Evolutionary conservation across 2,113 vertebrate genomes (phyloP), one percentile per base, ranked within the genome.

Genomic region (Gadus chalcogrammus): DNA sequence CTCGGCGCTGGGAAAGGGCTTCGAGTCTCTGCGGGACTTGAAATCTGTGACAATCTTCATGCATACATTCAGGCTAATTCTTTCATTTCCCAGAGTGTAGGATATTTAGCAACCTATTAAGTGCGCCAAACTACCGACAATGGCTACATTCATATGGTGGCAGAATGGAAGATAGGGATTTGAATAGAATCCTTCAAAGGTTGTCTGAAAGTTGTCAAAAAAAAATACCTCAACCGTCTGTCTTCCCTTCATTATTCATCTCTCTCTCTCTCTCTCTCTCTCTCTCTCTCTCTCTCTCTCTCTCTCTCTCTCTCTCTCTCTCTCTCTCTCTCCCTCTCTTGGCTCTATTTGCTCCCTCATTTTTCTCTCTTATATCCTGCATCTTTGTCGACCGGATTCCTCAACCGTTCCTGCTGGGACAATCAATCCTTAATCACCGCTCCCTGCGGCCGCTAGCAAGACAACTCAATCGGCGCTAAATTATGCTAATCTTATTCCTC

Each of bases 401-500:
- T 52, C 68, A 75, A 79, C 59, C 65, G 73, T 82, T 83, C 85
- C 79, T 84, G 82, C 87, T 84, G 82, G 84, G 85, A 90, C 87
- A 90, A 92, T 92, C 87, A 90, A 85, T 87, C 79, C 77, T 72
- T 87, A 87, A 83, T 87, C 85, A 85, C 74, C 73, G 67, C 79
- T 70, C 74, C 71, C 20, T 15, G 60, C 70, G 73, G 78, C 79
- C 84, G 84, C 81, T 84, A 84, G 81, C 64, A 72, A 87, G 84
- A 91, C 86, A 83, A 87, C 88, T 91, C 90, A 92, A 92, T 91
- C 61, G 79, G 73, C 64, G 72, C 85, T 89, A 89, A 88, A 27
- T 89, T 91, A 91, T 92, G 91, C 87, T 90, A 92, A 92, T 92
- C 80, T 83, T 90, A 90, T 92, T 92, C 86, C 84, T 78, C 64